A percentile compares a stretch with the other conserved stretches of the same genome.
These are phyloP conservation scores for Apodemus agrarius DNA, from an alignment of 2,797 vertebrate genomes.

Conservation along the genomic window DNA sequence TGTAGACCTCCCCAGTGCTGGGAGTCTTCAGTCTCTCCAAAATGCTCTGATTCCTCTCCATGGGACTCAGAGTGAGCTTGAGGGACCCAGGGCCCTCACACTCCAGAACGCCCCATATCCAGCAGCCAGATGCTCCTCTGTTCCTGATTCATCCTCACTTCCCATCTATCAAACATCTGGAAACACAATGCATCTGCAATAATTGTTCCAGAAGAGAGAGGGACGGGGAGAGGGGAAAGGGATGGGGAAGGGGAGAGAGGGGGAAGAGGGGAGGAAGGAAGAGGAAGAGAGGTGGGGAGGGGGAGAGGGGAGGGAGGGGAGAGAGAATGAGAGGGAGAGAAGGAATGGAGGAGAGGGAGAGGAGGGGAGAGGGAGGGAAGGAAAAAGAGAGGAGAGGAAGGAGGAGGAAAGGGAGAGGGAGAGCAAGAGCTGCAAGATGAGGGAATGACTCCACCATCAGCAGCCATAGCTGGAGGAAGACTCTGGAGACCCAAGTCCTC, in stretches of 20 bases:
- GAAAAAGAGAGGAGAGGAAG: no score
- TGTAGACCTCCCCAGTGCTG: not conserved
- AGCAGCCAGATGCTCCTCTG: not conserved
- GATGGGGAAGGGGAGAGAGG: not conserved
- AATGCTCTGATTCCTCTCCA: not conserved
- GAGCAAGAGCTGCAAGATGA: not conserved
- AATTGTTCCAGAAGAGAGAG: not conserved
- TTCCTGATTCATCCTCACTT: not conserved
- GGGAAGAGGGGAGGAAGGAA: not conserved
- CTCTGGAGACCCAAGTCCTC: not conserved
- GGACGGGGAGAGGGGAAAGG: not conserved
- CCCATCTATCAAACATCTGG: not conserved
- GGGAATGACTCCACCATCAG: not conserved
- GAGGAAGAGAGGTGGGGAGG: no score
- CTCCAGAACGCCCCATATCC: no score
- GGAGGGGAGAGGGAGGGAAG: not conserved
- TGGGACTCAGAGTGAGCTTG: rapidly evolving
- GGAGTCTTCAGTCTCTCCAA: not conserved
- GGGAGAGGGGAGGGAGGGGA: no score
- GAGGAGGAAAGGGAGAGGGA: no score
- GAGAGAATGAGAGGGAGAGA: not conserved
- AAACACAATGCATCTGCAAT: not conserved
- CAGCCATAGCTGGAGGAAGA: not conserved
- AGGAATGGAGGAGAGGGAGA: no score
- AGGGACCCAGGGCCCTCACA: no score